phyloP scores from a whole-genome alignment of 2,888 invertebrate species.

The Cerceris rybyensis region DNA sequence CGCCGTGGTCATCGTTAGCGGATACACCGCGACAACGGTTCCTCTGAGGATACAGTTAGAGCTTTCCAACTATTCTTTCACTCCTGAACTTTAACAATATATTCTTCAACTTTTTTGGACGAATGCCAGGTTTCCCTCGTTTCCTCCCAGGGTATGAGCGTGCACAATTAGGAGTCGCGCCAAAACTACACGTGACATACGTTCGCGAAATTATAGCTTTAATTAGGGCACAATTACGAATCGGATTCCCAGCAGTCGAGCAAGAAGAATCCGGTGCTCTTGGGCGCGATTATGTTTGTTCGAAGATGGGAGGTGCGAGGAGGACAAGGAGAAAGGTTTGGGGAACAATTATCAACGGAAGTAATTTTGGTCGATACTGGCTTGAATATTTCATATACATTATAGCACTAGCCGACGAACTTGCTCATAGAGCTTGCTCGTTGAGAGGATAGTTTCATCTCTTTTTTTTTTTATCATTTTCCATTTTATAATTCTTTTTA shows the following conservation, averaged over 20 bases:
- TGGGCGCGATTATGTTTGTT: slow-evolving; percentile 31
- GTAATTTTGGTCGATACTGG: slow-evolving; percentile 60
- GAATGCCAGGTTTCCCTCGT: slow-evolving; percentile 54
- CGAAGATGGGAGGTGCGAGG: slow-evolving; percentile 25
- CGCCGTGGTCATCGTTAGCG: slow-evolving; percentile 33
- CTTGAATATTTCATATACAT: slow-evolving; percentile 31
- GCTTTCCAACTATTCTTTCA: slow-evolving; percentile 43
- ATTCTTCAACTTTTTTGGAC: slow-evolving; percentile 62
- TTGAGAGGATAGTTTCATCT: not conserved
- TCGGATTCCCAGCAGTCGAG: slow-evolving; percentile 29
- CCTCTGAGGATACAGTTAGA: slow-evolving; percentile 59
- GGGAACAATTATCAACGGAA: slow-evolving; percentile 51
- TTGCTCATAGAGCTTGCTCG: slow-evolving; percentile 3
- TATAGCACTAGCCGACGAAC: slow-evolving; percentile 21
- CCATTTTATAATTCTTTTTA: slow-evolving; percentile 13
- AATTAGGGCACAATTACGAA: slow-evolving; percentile 62
- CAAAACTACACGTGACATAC: slow-evolving; percentile 55
- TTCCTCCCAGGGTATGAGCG: slow-evolving; percentile 47
- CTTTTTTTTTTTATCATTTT: not conserved
- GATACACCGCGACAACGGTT: slow-evolving; percentile 36
- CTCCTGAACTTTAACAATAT: slow-evolving; percentile 71
- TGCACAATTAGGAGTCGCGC: slow-evolving; percentile 60
- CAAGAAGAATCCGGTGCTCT: slow-evolving; percentile 38
- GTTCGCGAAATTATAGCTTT: slow-evolving; percentile 56
- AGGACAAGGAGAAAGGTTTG: slow-evolving; percentile 1